Evolutionary conservation across 2,888 invertebrate species (phyloP).

Genomic region (Amphipoea lucens): DNA sequence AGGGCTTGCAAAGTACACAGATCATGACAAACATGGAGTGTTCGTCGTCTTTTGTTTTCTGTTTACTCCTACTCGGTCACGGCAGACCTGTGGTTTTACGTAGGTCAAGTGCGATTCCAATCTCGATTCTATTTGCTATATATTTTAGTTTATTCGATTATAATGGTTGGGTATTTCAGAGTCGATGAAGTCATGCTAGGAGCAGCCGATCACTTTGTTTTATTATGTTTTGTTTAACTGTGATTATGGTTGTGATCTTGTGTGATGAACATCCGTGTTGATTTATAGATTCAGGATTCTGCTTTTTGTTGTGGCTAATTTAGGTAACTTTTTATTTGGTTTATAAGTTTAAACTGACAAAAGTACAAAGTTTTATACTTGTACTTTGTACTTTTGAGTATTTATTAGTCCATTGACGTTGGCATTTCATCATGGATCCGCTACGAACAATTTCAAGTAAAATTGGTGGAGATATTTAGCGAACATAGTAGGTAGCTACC

Average conservation of each 20-base stretch:
- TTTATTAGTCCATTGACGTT: not conserved
- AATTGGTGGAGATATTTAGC: not conserved
- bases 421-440: not conserved
- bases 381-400: no score
- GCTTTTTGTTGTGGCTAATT: constrained; percentile 37
- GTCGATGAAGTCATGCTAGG: constrained; percentile 57
- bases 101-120: constrained; percentile 82
- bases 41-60: constrained; percentile 79
- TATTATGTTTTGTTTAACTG: constrained; percentile 21
- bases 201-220: constrained; percentile 45
- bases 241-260: constrained; percentile 25
- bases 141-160: constrained; percentile 65
- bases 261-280: constrained; percentile 45
- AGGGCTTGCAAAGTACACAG: constrained; percentile 83
- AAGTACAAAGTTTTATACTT: not conserved
- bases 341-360: not conserved
- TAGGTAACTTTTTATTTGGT: constrained; percentile 4
- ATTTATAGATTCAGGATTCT: constrained; percentile 38
- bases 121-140: constrained; percentile 75
- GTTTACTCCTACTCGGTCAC: constrained; percentile 84
- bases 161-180: constrained; percentile 64
- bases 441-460: not conserved
- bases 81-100: constrained; percentile 87
- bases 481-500: not conserved
- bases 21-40: constrained; percentile 77